A percentile compares a stretch with the other conserved stretches of the same genome.
These are phyloP conservation scores for Diglossa cyanea DNA, from an alignment of 2,797 vertebrate species.

Conservation along the genomic window DNA sequence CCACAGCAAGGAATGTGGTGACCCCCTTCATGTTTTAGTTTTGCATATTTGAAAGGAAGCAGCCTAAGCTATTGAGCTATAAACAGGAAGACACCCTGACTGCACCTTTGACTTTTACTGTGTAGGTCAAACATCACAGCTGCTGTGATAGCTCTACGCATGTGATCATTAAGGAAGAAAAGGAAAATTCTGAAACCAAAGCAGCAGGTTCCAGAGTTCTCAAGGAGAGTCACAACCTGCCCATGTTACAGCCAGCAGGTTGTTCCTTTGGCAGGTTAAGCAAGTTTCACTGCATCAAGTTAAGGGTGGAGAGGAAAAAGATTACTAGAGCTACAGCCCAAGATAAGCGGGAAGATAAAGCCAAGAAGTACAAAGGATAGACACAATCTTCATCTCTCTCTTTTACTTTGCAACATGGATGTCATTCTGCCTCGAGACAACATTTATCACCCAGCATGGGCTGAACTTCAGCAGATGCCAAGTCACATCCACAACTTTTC, in stretches of 20 bases:
- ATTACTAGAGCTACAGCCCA: slow-evolving; percentile 35
- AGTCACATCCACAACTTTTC: background rate
- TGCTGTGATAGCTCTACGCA: background rate
- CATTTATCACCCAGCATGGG: background rate
- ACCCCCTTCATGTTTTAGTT: slow-evolving; percentile 11
- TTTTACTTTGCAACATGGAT: slow-evolving; percentile 37
- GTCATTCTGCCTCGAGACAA: slow-evolving; percentile 22
- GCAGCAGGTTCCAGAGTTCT: slow-evolving; percentile 18
- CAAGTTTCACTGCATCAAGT: slow-evolving; percentile 35
- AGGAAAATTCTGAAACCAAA: background rate
- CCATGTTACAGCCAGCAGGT: slow-evolving; percentile 18
- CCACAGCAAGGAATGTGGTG: background rate
- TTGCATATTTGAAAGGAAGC: slow-evolving; percentile 41
- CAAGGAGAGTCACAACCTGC: background rate
- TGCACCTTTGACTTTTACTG: slow-evolving; percentile 58
- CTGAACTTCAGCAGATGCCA: slow-evolving; percentile 19
- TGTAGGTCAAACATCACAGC: slow-evolving; percentile 38
- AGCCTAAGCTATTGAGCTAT: slow-evolving; percentile 13
- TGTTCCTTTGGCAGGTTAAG: slow-evolving; percentile 46
- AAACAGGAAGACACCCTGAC: slow-evolving; percentile 56
- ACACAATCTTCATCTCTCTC: slow-evolving; percentile 34
- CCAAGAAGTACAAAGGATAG: slow-evolving; percentile 26
- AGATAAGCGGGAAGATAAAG: slow-evolving; percentile 29
- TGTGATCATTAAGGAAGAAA: background rate
- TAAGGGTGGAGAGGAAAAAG: slow-evolving; percentile 52